Evolutionary conservation across 2,888 invertebrate species (phyloP).

Genomic region (Drosophila tripunctata): DNA sequence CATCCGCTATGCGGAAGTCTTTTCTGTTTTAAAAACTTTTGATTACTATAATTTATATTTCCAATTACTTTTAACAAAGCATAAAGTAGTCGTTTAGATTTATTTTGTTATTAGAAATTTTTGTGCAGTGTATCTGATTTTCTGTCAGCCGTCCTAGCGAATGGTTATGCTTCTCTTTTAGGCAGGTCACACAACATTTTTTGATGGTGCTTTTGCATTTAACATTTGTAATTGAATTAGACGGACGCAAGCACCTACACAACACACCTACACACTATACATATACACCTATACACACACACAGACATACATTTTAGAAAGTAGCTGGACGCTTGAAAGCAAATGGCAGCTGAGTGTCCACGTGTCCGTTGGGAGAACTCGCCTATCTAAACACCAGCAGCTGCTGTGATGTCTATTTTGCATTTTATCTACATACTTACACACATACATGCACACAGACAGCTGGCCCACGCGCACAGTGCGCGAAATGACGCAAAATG

Average conservation of each 20-base stretch:
- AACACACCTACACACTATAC: conserved; percentile 1
- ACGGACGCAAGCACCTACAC: conserved; percentile 30
- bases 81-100: no score
- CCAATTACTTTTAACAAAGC: no score
- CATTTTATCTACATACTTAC: conserved; percentile 67
- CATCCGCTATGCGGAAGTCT: no score
- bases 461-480: conserved; percentile 45
- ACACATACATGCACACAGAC: conserved; percentile 9
- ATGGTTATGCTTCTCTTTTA: conserved; percentile 2
- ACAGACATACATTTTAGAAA: conserved; percentile 45
- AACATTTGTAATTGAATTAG: conserved; percentile 71
- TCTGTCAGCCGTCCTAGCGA: conserved; percentile 1
- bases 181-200: conserved; percentile 66
- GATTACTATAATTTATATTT: no score
- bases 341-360: conserved; percentile 32
- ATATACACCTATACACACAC: background rate
- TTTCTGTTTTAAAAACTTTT: no score
- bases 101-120: background rate
- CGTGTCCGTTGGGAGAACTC: conserved; percentile 12
- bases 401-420: conserved; percentile 71
- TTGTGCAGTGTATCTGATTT: background rate
- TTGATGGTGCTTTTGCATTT: conserved; percentile 57
- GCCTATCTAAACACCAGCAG: conserved; percentile 62
- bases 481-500: conserved; percentile 68
- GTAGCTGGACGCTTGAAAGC: conserved; percentile 43